Conservation (phyloP, 2,113 vertebrate genomes). For the Hypanus sabinus region DNA sequence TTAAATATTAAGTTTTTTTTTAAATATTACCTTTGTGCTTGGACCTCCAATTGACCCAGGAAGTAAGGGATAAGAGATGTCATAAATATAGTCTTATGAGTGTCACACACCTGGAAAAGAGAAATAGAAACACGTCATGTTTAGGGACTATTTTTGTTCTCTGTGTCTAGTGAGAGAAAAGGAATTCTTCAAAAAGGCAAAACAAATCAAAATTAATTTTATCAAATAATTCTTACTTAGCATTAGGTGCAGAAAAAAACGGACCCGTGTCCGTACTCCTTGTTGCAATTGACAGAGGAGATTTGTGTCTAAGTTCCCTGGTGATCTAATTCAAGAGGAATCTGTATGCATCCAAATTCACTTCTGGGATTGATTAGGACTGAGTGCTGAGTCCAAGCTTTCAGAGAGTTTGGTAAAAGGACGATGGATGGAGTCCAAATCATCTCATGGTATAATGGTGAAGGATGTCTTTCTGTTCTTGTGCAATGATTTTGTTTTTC, state of each 20-base stretch:
- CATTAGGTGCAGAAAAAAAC: not conserved
- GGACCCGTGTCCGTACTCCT: not conserved
- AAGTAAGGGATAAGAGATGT: not conserved
- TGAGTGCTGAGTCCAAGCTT: not conserved
- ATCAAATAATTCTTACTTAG: not conserved
- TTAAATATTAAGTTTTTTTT: not conserved
- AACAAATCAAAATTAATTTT: not conserved
- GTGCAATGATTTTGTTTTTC: not conserved
- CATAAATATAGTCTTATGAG: not conserved
- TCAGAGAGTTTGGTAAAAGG: not conserved
- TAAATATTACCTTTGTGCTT: not conserved
- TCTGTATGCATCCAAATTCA: slow-evolving; percentile 9
- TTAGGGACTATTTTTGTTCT: not conserved
- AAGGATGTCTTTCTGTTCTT: not conserved
- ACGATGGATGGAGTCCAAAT: not conserved
- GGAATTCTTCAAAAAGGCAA: not conserved
- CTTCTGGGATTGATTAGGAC: slow-evolving; percentile 5
- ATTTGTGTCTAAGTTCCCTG: not conserved
- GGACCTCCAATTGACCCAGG: not conserved
- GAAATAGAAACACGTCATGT: not conserved
- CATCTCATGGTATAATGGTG: not conserved
- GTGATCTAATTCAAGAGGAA: slow-evolving; percentile 29
- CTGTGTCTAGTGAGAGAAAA: not conserved
- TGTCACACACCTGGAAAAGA: not conserved
- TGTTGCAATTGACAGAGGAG: slow-evolving; percentile 12